phyloP scores from a whole-genome alignment of 2,113 vertebrate genomes.

The Lycaon pictus region DNA sequence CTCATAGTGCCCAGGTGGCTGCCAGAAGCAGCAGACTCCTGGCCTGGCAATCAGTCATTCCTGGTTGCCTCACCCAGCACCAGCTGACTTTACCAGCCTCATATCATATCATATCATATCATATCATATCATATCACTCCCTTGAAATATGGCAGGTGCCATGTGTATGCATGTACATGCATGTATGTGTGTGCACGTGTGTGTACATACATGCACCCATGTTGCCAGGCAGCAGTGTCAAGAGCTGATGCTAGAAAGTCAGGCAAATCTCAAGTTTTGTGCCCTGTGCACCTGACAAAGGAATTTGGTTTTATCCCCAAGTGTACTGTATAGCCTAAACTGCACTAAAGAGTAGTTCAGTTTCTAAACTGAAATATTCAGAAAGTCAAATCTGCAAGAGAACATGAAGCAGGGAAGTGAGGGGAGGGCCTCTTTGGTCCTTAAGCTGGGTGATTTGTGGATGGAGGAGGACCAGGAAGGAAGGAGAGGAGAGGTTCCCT shows the following conservation, averaged over 20 bases:
- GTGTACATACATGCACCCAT: accelerated
- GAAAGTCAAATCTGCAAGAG: background rate
- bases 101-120: too few relatives aligned
- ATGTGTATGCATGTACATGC: too few relatives aligned
- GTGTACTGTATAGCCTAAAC: background rate
- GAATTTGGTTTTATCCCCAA: background rate
- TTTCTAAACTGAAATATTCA: background rate
- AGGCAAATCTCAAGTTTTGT: background rate
- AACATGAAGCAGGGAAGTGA: background rate
- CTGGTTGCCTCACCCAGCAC: background rate
- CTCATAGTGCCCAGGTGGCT: background rate
- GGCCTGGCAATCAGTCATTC: background rate
- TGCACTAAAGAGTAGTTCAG: background rate
- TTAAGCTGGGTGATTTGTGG: background rate
- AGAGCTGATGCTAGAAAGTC: background rate
- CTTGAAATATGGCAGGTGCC: background rate
- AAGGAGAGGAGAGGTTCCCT: too few relatives aligned
- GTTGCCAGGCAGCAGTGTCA: background rate
- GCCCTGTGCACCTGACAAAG: background rate
- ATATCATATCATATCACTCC: background rate
- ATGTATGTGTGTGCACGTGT: too few relatives aligned
- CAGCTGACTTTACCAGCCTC: background rate
- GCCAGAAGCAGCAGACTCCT: background rate
- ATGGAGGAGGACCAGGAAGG: too few relatives aligned
- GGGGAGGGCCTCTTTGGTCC: background rate